These are phyloP conservation scores for Enteromius trimaculatus DNA, from an alignment of 2,797 vertebrate genomes.

Conservation along the genomic window DNA sequence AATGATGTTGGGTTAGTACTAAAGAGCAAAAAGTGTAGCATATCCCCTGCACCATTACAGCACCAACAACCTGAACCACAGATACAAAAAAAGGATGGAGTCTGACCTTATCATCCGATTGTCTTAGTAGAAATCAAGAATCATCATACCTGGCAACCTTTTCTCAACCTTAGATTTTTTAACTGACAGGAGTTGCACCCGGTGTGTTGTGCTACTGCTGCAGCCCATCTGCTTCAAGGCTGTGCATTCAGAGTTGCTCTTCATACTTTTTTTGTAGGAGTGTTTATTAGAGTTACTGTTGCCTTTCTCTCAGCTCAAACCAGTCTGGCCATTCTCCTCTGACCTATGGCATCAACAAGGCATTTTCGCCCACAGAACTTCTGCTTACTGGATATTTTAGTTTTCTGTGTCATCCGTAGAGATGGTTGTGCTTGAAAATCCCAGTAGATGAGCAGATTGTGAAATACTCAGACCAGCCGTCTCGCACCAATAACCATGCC, in stretches of 20 bases:
- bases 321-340: slow-evolving; percentile 55
- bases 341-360: slow-evolving; percentile 59
- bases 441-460: neutral
- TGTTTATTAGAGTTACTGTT: neutral
- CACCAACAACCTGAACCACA: neutral
- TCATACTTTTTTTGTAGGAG: neutral
- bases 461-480: neutral
- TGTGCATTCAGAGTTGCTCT: neutral
- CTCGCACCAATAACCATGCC: neutral
- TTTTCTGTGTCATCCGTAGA: neutral
- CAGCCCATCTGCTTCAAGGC: neutral
- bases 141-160: neutral
- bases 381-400: slow-evolving; percentile 44
- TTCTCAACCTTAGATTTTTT: neutral
- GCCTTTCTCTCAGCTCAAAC: slow-evolving; percentile 37
- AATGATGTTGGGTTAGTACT: neutral
- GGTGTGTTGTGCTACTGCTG: neutral
- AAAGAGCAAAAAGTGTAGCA: neutral
- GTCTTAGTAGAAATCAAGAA: neutral
- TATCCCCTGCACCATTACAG: neutral
- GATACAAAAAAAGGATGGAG: neutral
- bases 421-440: neutral
- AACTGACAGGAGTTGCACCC: neutral
- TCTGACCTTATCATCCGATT: slow-evolving; percentile 34
- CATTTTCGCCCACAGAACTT: slow-evolving; percentile 56